Conservation (phyloP, 2,797 vertebrate genomes). For the Masticophis lateralis region DNA sequence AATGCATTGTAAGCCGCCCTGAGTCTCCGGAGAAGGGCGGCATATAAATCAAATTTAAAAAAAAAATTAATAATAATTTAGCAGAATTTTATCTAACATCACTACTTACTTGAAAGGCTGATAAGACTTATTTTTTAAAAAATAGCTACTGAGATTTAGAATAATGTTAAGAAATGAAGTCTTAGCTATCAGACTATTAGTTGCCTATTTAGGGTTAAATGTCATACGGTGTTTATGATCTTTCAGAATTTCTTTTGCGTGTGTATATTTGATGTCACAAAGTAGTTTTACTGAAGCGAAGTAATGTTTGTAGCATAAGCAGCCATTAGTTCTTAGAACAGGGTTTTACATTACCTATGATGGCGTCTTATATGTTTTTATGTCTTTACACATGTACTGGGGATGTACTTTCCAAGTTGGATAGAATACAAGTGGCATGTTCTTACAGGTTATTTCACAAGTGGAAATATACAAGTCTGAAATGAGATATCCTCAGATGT, state of each 20-base stretch:
- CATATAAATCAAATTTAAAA: no score
- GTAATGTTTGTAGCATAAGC: neutral
- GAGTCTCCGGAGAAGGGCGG: no score
- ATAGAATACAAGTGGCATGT: neutral
- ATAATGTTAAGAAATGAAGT: neutral
- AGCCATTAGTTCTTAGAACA: neutral
- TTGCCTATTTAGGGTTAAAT: neutral
- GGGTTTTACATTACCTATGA: neutral
- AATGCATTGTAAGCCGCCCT: no score
- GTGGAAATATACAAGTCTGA: neutral
- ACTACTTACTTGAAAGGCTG: neutral
- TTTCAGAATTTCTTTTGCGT: neutral
- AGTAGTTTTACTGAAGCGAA: neutral
- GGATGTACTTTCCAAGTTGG: neutral
- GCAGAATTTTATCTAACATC: neutral
- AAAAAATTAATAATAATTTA: neutral
- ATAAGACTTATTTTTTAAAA: neutral
- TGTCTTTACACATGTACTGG: neutral
- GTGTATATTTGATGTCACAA: neutral
- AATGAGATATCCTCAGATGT: neutral
- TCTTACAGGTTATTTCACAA: neutral
- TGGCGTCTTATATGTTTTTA: neutral
- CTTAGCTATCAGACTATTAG: neutral
- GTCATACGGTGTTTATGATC: neutral
- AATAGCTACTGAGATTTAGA: neutral